Evolutionary conservation across 2,797 vertebrate genomes (phyloP).

Genomic region (Holocentrus rufus): DNA sequence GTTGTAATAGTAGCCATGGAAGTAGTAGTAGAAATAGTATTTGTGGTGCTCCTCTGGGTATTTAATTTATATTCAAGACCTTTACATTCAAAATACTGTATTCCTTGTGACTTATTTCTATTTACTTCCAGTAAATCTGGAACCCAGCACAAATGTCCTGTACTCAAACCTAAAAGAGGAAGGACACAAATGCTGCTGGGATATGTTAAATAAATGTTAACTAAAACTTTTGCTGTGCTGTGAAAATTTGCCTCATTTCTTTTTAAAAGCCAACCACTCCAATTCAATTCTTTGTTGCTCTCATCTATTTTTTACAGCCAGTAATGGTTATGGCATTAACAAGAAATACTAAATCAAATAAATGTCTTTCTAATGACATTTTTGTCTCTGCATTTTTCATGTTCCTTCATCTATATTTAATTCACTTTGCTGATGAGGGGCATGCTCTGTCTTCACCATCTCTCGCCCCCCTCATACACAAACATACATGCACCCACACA

Average conservation of each 20-base stretch:
- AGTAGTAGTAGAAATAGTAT: too few relatives aligned
- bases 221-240: not conserved
- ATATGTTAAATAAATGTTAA: not conserved
- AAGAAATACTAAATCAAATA: not conserved
- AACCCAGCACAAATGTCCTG: not conserved
- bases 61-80: too few relatives aligned
- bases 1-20: too few relatives aligned
- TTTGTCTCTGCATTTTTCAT: constrained; percentile 15
- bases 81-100: too few relatives aligned
- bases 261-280: too few relatives aligned
- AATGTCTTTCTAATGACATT: constrained; percentile 2
- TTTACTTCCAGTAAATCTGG: not conserved
- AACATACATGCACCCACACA: constrained; percentile 3
- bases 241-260: too few relatives aligned
- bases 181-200: not conserved
- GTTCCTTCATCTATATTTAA: constrained; percentile 29
- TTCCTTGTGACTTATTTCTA: not conserved
- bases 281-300: too few relatives aligned
- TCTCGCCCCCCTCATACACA: not conserved
- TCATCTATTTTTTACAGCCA: too few relatives aligned
- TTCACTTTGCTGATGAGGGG: constrained; percentile 18
- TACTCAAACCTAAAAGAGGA: not conserved
- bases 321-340: too few relatives aligned
- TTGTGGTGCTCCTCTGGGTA: too few relatives aligned
- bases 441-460: not conserved